phyloP scores from a whole-genome alignment of 2,888 invertebrate genomes.

The Chymomyza fuscimana region DNA sequence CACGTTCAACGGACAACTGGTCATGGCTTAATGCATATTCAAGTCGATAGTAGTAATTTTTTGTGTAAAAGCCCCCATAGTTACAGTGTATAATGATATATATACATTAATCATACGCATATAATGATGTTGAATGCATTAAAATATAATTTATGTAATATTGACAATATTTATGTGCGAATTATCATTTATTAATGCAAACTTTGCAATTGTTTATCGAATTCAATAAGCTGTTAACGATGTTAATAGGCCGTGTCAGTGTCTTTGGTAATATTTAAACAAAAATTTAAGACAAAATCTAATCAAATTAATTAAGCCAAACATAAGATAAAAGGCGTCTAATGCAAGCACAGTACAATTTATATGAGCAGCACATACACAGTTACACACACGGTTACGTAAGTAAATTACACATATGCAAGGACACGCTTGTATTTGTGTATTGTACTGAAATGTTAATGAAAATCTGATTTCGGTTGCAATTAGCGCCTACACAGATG shows the following conservation, averaged over 20 bases:
- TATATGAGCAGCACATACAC: background rate
- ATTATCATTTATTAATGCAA: background rate
- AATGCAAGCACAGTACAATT: background rate
- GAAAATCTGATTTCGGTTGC: constrained; percentile 45
- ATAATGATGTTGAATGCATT: constrained; percentile 1
- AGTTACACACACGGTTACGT: background rate
- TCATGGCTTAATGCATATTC: too few relatives aligned
- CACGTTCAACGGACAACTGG: too few relatives aligned
- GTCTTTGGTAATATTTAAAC: background rate
- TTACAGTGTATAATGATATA: too few relatives aligned
- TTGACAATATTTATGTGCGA: constrained; percentile 10
- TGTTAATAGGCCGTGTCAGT: background rate
- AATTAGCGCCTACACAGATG: constrained; percentile 41
- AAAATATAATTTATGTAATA: constrained; percentile 12
- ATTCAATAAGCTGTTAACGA: background rate
- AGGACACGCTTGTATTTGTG: constrained; percentile 1
- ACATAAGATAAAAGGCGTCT: constrained; percentile 3
- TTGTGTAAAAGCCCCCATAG: too few relatives aligned
- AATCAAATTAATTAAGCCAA: background rate
- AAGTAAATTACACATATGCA: constrained; percentile 14
- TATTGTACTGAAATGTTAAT: constrained; percentile 29
- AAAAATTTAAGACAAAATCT: background rate
- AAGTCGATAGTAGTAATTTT: too few relatives aligned
- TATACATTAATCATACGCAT: background rate
- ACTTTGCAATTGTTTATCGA: background rate